phyloP scores from a whole-genome alignment of 2,113 vertebrate species.

The Alectura lathami region DNA sequence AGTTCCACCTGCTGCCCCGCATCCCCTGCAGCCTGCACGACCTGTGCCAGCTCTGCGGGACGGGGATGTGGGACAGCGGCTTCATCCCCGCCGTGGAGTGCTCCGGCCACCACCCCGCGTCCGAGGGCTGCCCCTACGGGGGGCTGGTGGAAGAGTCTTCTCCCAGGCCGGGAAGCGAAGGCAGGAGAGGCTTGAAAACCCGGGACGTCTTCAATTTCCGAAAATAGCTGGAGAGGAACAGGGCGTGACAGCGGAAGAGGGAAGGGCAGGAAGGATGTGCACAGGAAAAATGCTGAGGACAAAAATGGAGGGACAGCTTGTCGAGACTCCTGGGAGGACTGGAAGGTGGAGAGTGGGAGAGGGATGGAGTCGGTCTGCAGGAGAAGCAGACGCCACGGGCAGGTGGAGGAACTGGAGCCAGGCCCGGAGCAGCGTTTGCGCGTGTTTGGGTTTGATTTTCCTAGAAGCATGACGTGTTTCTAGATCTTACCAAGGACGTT shows the following conservation, averaged over 20 bases:
- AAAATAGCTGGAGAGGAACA: conserved; percentile 77
- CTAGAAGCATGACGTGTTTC: conserved; percentile 28
- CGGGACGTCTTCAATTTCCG: conserved; percentile 89
- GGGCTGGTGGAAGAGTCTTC: conserved; percentile 80
- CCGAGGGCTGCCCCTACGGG: conserved; percentile 91
- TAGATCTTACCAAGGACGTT: conserved; percentile 31
- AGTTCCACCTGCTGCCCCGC: conserved; percentile 92
- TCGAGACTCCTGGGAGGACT: neutral
- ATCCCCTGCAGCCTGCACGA: conserved; percentile 96
- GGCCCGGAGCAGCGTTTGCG: neutral
- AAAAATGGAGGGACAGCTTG: neutral
- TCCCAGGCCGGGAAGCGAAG: conserved; percentile 69
- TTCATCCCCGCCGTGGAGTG: conserved; percentile 95
- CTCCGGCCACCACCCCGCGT: conserved; percentile 88
- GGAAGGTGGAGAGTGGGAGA: neutral
- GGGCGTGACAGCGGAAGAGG: neutral
- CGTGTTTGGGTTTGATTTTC: neutral
- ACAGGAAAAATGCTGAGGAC: neutral
- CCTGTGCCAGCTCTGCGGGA: conserved; percentile 92
- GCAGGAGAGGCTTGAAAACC: conserved; percentile 81
- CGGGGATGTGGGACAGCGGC: conserved; percentile 98
- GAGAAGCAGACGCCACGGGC: neutral
- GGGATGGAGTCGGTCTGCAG: neutral
- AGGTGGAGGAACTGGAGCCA: neutral
- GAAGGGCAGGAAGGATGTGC: conserved; percentile 30